Evolutionary conservation across 35 echinoderm and acorn worm genomes (phyloP).

Genomic region (Lytechinus pictus): DNA sequence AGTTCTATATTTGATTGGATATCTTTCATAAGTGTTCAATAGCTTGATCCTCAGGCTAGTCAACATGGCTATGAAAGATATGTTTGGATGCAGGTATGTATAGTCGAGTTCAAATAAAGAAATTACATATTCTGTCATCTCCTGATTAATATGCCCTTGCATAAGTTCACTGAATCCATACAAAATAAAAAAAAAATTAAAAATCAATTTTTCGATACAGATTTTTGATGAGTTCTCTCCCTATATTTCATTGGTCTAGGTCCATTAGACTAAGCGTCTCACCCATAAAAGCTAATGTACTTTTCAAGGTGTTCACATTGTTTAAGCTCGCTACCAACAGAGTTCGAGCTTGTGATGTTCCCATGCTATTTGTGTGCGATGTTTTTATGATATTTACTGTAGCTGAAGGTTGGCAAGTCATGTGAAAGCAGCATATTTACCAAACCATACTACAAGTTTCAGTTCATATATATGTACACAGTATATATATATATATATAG

Average conservation of each 20-base stretch:
- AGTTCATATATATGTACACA: too few species aligned
- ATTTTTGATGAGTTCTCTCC: not conserved
- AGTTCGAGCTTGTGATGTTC: not conserved
- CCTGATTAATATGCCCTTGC: not conserved
- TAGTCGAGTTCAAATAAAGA: not conserved
- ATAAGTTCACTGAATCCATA: not conserved
- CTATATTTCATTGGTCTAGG: not conserved
- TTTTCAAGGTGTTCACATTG: not conserved
- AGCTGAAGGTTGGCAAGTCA: too few species aligned
- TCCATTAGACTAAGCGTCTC: not conserved
- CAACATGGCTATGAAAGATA: too few species aligned
- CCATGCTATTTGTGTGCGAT: not conserved
- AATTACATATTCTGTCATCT: not conserved
- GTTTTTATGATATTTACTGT: too few species aligned
- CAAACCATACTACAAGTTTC: too few species aligned
- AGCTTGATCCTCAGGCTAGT: too few species aligned
- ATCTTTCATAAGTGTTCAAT: too few species aligned
- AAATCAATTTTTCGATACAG: not conserved
- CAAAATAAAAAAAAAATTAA: not conserved
- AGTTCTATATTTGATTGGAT: not conserved
- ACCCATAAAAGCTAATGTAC: not conserved
- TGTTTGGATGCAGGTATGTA: too few species aligned
- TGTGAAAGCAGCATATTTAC: too few species aligned
- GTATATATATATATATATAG: too few species aligned
- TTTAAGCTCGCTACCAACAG: not conserved